These are phyloP conservation scores for Tursiops truncatus DNA, from an alignment of 2,113 vertebrate species.

Conservation along the genomic window DNA sequence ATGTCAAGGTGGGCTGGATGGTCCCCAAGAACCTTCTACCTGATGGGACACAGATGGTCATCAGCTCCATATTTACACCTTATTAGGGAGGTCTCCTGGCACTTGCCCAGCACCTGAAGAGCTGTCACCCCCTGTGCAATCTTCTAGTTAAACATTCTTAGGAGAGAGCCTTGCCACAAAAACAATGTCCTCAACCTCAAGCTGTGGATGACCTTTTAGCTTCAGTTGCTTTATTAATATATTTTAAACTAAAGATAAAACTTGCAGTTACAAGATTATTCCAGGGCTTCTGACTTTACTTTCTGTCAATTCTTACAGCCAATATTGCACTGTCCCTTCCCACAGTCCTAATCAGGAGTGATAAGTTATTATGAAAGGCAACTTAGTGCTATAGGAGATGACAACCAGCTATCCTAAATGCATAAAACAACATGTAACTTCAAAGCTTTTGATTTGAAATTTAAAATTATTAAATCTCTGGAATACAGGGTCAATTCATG, in stretches of 20 bases:
- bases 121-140: not conserved
- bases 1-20: not conserved
- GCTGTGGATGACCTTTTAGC: not conserved
- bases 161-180: not conserved
- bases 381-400: not conserved
- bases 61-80: fast-evolving
- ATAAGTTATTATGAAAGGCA: not conserved
- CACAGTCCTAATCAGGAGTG: not conserved
- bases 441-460: not conserved
- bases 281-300: not conserved
- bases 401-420: not conserved
- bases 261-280: not conserved
- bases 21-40: not conserved
- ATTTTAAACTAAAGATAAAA: slow-evolving; percentile 1
- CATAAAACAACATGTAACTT: not conserved
- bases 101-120: not conserved
- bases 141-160: not conserved
- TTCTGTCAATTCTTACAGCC: not conserved
- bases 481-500: not conserved
- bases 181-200: not conserved
- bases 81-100: not conserved
- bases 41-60: not conserved
- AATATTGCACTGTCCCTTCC: not conserved
- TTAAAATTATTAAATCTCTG: not conserved
- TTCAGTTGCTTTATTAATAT: not conserved